Conservation (phyloP, 2,797 vertebrate genomes). For the Esox lucius region DNA sequence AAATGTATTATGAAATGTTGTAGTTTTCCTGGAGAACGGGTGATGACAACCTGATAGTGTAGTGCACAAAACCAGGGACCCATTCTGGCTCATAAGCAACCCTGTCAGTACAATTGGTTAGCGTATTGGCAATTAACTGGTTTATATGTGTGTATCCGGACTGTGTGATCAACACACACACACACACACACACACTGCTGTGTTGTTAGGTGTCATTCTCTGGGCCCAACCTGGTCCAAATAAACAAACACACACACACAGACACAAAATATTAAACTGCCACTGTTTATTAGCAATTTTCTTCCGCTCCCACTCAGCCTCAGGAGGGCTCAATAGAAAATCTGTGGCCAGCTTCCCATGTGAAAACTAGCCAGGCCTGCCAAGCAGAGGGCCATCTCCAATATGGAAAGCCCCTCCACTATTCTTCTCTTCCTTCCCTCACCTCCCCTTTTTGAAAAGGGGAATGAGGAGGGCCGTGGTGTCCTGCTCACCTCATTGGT, state of each 20-base stretch:
- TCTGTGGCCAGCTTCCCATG: background rate
- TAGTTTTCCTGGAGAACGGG: too few species aligned
- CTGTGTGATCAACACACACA: background rate
- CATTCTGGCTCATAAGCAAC: too few species aligned
- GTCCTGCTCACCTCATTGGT: background rate
- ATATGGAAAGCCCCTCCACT: background rate
- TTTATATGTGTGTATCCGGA: too few species aligned
- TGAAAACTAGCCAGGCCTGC: background rate
- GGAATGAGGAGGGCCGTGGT: background rate
- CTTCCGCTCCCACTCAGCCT: background rate
- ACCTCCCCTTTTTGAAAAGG: background rate
- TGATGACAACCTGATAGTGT: too few species aligned
- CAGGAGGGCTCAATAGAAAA: background rate
- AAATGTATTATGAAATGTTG: too few species aligned
- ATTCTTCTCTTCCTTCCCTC: background rate
- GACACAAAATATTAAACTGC: background rate
- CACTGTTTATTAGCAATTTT: background rate
- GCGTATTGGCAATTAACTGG: too few species aligned
- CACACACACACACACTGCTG: background rate
- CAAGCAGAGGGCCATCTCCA: background rate
- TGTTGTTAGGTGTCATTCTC: background rate
- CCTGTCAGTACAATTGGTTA: too few species aligned
- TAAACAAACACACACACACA: background rate
- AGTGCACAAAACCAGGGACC: too few species aligned
- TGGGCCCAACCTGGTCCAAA: background rate